Conservation (phyloP, 2,113 vertebrate species). For the Lanius collurio region DNA sequence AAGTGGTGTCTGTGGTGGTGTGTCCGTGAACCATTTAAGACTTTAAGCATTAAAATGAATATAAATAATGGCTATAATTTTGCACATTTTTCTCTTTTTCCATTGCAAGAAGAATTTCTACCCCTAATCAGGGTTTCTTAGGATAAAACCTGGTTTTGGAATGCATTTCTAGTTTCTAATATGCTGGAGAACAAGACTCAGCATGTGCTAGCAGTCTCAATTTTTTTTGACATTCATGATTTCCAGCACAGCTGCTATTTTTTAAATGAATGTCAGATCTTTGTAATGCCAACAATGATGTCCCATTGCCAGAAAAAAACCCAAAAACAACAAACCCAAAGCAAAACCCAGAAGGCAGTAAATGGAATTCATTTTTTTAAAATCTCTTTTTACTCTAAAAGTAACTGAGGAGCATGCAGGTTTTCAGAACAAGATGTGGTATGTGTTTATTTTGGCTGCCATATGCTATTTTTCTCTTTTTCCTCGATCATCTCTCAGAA, state of each 20-base stretch:
- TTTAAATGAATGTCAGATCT: neutral
- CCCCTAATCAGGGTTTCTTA: neutral
- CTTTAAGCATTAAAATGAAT: neutral
- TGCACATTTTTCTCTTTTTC: neutral
- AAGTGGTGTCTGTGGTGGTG: neutral
- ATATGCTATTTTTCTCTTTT: neutral
- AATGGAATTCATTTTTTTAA: neutral
- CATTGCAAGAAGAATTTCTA: neutral
- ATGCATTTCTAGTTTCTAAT: neutral
- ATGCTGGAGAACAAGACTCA: neutral
- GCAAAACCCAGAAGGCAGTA: neutral
- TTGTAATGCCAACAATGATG: neutral
- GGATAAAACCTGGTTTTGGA: neutral
- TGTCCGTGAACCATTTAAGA: neutral
- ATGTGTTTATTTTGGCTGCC: neutral
- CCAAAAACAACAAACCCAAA: neutral
- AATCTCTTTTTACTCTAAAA: neutral
- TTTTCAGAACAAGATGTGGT: neutral
- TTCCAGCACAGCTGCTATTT: neutral
- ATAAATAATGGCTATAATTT: neutral
- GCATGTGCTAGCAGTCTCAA: slow-evolving; percentile 1
- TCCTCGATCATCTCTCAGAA: neutral
- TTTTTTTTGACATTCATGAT: slow-evolving; percentile 40
- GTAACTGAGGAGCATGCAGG: neutral
- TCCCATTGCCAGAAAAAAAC: neutral